Base-by-base conservation (phyloP, 2,797 vertebrate genomes). In the Nyctibius grandis region DNA sequence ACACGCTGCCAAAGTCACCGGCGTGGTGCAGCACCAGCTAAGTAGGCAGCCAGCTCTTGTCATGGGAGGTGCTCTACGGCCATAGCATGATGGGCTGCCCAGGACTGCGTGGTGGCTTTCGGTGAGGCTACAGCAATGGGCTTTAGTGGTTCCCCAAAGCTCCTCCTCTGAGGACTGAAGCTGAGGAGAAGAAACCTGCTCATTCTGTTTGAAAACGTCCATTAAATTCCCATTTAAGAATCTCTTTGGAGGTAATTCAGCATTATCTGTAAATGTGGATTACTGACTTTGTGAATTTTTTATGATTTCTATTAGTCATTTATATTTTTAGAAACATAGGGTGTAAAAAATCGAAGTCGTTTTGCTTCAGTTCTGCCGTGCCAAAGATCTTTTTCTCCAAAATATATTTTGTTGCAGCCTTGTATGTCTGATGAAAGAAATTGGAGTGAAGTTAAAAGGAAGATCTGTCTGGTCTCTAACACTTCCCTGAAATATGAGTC, bases 271-370 rank as follows among this genome's bases (percentile, higher is more conserved):
- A 97, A 94, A 91, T 29, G 83, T 8, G 56, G 81, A 86, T 95
- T 96, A 93, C 90, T 78, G 92, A 78, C 69, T 85, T 38, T n/a
- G 76, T 98, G 87, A 98, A 97, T 97, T 96, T 97, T 98, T 98
- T 76, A 98, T 97, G 83, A 89, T 77, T 78, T 85, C 74, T 56
- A 89, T 95, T 94, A 96, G 95, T 94, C 86, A 93, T 88, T 96
- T 92, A 16, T 96, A 97, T 97, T 98, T 97, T 97, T 97, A 97
- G 97, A 91, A 97, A 95, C 78, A 40, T 9, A n/a, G 56, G 42
- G 53, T 91, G 97, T 97, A 70, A 98, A 98, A 97, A 93, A 96
- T 95, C 95, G 95, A 98, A 97, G 85, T 73, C 4, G 84, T 96
- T 95, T 95, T 96, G 57, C 78, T 96, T 97, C 94, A 81, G 29